phyloP scores from a whole-genome alignment of 1,140 invertebrate species.

The Papilio polyxenes region DNA sequence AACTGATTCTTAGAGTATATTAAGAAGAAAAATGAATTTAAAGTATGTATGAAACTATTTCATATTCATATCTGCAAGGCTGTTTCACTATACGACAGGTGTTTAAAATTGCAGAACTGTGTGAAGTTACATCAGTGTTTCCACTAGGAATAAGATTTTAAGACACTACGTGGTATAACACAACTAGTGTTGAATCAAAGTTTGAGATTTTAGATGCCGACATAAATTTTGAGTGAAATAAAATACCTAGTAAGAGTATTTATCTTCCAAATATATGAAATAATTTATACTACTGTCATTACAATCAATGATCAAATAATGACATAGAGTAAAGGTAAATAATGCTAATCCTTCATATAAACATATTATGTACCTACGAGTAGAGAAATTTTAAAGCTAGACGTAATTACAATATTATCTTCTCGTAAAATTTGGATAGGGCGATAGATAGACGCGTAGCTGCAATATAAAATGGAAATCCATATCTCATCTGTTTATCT shows the following conservation, averaged over 20 bases:
- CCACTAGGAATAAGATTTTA: slow-evolving; percentile 1
- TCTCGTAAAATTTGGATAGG: not conserved
- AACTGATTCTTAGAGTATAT: not conserved
- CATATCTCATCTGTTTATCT: not conserved
- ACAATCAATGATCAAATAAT: too few species aligned
- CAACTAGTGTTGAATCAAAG: not conserved
- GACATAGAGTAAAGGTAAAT: not conserved
- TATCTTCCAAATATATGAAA: too few species aligned
- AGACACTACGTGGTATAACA: slow-evolving; percentile 17
- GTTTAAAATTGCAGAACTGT: slow-evolving; percentile 4
- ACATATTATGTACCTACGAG: too few species aligned
- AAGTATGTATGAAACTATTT: not conserved
- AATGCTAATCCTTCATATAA: not conserved
- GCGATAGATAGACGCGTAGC: not conserved
- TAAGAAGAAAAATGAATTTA: not conserved
- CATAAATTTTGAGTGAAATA: too few species aligned
- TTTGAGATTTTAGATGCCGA: not conserved
- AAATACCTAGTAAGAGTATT: too few species aligned
- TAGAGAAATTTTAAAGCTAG: not conserved
- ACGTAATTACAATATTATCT: not conserved
- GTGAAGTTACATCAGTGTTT: slow-evolving; percentile 7
- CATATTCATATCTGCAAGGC: not conserved
- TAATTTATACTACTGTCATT: too few species aligned
- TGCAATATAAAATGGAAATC: not conserved
- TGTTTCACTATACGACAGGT: not conserved